These are phyloP conservation scores for Rhinogobius similis DNA, from an alignment of 2,113 vertebrate genomes.

Conservation along the genomic window DNA sequence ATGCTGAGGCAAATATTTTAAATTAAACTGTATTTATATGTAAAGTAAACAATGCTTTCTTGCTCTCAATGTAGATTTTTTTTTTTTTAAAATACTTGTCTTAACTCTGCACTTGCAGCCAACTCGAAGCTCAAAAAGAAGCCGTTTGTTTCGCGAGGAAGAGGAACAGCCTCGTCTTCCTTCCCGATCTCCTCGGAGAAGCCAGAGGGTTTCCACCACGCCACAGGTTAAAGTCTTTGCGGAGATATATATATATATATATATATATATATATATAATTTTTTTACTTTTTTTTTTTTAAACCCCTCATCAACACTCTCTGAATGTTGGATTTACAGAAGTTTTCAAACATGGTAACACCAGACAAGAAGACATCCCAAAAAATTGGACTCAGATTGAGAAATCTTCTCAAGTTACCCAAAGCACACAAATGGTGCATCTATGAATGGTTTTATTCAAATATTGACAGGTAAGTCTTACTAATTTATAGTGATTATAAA, in stretches of 20 bases:
- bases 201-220: slow-evolving; percentile 88
- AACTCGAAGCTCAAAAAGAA: slow-evolving; percentile 93
- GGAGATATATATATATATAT: too few species aligned
- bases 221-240: slow-evolving; percentile 82
- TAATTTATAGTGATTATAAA: neutral
- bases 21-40: too few species aligned
- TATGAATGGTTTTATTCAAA: slow-evolving; percentile 99
- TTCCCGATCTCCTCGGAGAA: slow-evolving; percentile 93
- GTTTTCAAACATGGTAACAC: slow-evolving; percentile 87
- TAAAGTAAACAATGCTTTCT: too few species aligned
- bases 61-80: neutral
- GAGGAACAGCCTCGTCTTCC: slow-evolving; percentile 83
- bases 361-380: slow-evolving; percentile 95
- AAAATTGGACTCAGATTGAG: slow-evolving; percentile 95
- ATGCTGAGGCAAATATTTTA: too few species aligned
- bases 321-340: slow-evolving; percentile 78
- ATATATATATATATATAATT: too few species aligned
- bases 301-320: slow-evolving; percentile 1
- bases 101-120: slow-evolving; percentile 74
- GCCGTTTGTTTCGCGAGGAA: slow-evolving; percentile 91
- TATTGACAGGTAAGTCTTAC: slow-evolving; percentile 93
- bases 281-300: too few species aligned
- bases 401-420: slow-evolving; percentile 96
- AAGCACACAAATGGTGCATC: slow-evolving; percentile 99
- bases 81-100: neutral